Conservation (phyloP, 2,113 vertebrate genomes). For the Bos javanicus region DNA sequence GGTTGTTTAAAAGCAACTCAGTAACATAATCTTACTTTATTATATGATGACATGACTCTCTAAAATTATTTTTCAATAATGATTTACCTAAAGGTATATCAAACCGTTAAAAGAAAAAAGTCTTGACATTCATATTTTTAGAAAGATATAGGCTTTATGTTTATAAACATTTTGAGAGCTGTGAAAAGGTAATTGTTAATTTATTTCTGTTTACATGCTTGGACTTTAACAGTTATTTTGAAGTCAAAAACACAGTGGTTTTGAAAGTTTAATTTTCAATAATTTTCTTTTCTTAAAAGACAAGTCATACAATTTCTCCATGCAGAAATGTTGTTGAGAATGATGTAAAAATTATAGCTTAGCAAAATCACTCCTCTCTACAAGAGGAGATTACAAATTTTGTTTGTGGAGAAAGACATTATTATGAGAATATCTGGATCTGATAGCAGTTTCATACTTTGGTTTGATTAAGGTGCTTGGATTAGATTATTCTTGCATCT, state of each 20-base stretch:
- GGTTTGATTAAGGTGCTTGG: conserved; percentile 19
- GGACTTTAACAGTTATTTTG: conserved; percentile 63
- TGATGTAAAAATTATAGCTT: conserved; percentile 61
- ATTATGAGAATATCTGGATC: conserved; percentile 6
- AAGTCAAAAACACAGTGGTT: conserved; percentile 44
- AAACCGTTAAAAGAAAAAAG: conserved; percentile 33
- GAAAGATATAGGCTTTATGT: conserved; percentile 49
- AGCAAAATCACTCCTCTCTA: conserved; percentile 28
- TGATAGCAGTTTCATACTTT: conserved; percentile 8
- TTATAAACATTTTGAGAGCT: conserved; percentile 67
- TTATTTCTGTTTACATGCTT: conserved; percentile 62
- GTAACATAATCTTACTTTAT: conserved; percentile 17
- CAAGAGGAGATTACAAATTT: conserved; percentile 47
- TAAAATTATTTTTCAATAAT: conserved; percentile 46
- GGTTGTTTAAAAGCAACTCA: background rate
- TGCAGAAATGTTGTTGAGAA: conserved; percentile 1
- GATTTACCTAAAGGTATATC: conserved; percentile 34
- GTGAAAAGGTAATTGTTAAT: conserved; percentile 65
- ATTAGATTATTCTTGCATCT: background rate
- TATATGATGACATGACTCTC: background rate
- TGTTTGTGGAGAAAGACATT: background rate
- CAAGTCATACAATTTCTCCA: conserved; percentile 44
- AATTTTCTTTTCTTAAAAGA: conserved; percentile 62
- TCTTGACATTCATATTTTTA: conserved; percentile 38
- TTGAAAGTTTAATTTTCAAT: conserved; percentile 67